phyloP scores from a whole-genome alignment of 2,888 invertebrate genomes.

The Chloroclysta siterata region DNA sequence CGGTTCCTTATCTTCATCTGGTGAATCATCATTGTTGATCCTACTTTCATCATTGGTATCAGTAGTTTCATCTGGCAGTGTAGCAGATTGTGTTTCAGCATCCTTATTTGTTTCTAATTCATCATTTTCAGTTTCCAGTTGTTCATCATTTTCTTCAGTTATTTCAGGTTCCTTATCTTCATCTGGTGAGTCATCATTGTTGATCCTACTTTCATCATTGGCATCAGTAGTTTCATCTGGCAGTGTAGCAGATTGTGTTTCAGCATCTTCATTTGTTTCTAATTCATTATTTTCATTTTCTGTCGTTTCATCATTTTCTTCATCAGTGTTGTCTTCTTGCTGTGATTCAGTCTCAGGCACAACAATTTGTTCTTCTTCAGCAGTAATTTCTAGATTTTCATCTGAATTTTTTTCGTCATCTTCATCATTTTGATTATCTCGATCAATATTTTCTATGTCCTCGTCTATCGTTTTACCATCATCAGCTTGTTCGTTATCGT shows the following conservation, averaged over 20 bases:
- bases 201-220: neutral
- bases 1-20: neutral
- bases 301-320: neutral
- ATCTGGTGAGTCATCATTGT: constrained; percentile 1
- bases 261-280: constrained; percentile 6
- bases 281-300: constrained; percentile 3
- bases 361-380: constrained; percentile 2
- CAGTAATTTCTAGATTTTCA: neutral
- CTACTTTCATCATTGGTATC: neutral
- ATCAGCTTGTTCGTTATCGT: neutral
- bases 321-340: neutral
- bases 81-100: constrained; percentile 5
- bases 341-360: neutral
- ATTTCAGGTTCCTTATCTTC: constrained; percentile 2
- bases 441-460: neutral
- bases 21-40: constrained; percentile 1
- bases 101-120: constrained; percentile 9
- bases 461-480: constrained; percentile 6
- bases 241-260: constrained; percentile 6
- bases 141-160: neutral
- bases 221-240: constrained; percentile 1
- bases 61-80: constrained; percentile 2
- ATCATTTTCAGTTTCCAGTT: neutral
- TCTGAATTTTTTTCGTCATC: constrained; percentile 12
- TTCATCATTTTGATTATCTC: neutral